phyloP scores from a whole-genome alignment of 92 coral and sea anemone species.

The Umimayanthus kanabou region DNA sequence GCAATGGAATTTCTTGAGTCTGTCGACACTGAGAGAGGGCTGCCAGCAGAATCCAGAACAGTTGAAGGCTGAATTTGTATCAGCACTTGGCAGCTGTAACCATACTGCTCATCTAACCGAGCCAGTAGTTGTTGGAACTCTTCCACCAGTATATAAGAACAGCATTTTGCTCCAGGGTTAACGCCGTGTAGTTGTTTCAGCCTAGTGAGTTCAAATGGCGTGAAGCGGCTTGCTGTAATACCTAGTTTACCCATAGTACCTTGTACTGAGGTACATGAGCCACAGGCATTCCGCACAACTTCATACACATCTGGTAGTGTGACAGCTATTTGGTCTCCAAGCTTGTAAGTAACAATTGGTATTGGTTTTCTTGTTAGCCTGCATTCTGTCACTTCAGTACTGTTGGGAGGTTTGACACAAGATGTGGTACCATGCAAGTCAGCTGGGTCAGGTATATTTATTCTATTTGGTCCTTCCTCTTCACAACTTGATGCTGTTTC shows the following conservation, averaged over 20 bases:
- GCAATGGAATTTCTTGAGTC: constrained; percentile 25
- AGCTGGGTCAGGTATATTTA: not conserved
- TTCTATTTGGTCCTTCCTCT: not conserved
- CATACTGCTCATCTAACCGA: constrained; percentile 47
- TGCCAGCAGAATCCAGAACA: constrained; percentile 17
- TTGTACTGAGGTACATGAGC: constrained; percentile 60
- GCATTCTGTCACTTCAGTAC: not conserved
- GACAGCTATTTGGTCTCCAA: constrained; percentile 38
- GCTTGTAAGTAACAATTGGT: constrained; percentile 33
- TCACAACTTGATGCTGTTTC: constrained; percentile 18
- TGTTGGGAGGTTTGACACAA: not conserved
- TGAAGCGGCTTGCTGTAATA: constrained; percentile 55
- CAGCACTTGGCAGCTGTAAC: constrained; percentile 37
- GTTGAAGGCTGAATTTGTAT: constrained; percentile 50
- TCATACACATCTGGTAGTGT: constrained; percentile 66
- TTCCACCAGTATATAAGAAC: constrained; percentile 57
- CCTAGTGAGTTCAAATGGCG: constrained; percentile 52
- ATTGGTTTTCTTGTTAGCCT: not conserved
- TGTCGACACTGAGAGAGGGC: not conserved
- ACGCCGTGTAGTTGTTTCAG: constrained; percentile 65
- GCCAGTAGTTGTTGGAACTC: constrained; percentile 51
- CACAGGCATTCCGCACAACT: constrained; percentile 62
- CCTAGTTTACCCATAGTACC: constrained; percentile 60
- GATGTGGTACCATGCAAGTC: not conserved
- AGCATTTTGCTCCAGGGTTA: constrained; percentile 61